Base-by-base conservation (phyloP, 2,113 vertebrate species). In the Pardalotus punctatus region DNA sequence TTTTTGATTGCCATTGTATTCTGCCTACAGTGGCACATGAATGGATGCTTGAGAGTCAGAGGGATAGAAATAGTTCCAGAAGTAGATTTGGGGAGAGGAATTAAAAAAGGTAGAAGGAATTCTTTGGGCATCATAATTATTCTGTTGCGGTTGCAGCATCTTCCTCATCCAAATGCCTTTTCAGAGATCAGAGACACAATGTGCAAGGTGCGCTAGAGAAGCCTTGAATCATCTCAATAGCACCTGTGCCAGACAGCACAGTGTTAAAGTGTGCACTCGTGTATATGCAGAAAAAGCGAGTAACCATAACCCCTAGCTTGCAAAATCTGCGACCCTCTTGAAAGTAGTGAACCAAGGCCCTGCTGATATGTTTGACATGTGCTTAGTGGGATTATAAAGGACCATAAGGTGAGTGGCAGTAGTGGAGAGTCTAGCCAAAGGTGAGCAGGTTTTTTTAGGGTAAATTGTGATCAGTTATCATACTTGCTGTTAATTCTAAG, bases 1-100 rank as follows among this genome's bases (percentile, higher is more conserved):
- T 81, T 86, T 61, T 56, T 67, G 36, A 65, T 70, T 91, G 65
- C 38, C 42, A 10, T 81, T 92, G 73, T 70, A 28, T 83, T 94
- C 36, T 72, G 57, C 53, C 50, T 43, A 17, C 19, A 64, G 56
- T 1, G 0, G 69, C 40, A 71, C 47, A 17, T 43, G 35, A 19
- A 11, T 47, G 51, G 67, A 43, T 77, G 43, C 50, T 77, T 66
- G 33, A 85, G 56, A 72, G 36, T 73, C 45, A 43, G 22, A 88
- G 24, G 28, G 11, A 10, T 40, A 82, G 43, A n/a, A 90, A 54
- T 20, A 42, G 28, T 40, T 92, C 25, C 79, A 86, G 79, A 86
- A 78, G 58, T 25, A 40, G 28, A 33, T 83, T 58, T 81, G 12
- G 31, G 29, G 24, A 90, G 29, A 56, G 40, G 43, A 56, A 72